Conservation (phyloP, 2,797 vertebrate genomes). For the Pangasius larnaudii region DNA sequence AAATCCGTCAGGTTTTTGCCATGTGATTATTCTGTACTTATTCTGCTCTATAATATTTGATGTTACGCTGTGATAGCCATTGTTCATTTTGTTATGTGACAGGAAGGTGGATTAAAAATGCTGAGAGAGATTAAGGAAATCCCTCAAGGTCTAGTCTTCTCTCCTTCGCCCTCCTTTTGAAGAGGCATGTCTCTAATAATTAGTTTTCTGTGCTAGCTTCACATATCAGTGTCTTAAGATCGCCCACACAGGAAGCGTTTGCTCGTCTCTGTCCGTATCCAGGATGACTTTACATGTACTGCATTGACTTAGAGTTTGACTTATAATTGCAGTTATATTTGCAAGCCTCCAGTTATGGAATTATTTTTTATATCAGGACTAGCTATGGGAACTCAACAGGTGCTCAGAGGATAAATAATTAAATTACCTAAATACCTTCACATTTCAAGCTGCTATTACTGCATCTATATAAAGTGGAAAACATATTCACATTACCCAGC, state of each 20-base stretch:
- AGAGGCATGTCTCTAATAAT: constrained; percentile 31
- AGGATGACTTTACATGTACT: constrained; percentile 23
- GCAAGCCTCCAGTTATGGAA: background rate
- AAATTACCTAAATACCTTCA: background rate
- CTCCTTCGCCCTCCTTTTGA: constrained; percentile 19
- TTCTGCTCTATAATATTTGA: constrained; percentile 35
- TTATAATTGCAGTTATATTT: background rate
- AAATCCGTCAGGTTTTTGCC: constrained; percentile 12
- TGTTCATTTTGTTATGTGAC: constrained; percentile 29
- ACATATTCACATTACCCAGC: background rate
- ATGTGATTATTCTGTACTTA: constrained; percentile 19
- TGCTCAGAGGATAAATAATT: background rate
- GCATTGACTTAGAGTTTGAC: background rate
- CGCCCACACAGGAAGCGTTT: constrained; percentile 16
- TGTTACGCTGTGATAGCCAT: constrained; percentile 7
- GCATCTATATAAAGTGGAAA: background rate
- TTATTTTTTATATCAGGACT: constrained; percentile 5
- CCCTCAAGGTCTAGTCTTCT: constrained; percentile 11
- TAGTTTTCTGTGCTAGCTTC: constrained; percentile 16
- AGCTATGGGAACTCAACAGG: background rate
- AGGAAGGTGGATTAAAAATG: constrained; percentile 20
- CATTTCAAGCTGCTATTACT: background rate
- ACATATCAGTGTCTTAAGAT: constrained; percentile 34
- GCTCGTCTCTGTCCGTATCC: background rate
- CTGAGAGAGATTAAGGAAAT: constrained; percentile 13